Conservation (phyloP, 2,797 vertebrate genomes). For the Anisognathus igniventris region DNA sequence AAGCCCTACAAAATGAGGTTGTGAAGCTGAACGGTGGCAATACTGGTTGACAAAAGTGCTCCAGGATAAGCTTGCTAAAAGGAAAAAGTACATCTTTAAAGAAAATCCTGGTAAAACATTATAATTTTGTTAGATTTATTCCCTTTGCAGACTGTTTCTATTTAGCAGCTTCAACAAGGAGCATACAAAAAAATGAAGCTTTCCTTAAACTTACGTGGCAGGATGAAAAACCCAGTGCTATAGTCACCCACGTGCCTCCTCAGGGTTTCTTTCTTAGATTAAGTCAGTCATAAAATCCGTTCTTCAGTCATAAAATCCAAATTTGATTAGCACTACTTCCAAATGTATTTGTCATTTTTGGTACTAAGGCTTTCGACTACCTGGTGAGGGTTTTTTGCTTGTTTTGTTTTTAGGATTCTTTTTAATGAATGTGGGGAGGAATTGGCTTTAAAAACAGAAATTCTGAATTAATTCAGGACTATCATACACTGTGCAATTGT, state of each 20-base stretch:
- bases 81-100: not conserved
- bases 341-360: not conserved
- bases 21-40: not conserved
- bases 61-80: not conserved
- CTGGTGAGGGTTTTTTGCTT: fast-evolving
- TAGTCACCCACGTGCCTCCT: not conserved
- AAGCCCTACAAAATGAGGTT: not conserved
- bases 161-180: not conserved
- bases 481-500: not conserved
- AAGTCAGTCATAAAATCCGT: conserved; percentile 47
- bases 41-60: not conserved
- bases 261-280: not conserved
- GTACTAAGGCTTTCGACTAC: not conserved
- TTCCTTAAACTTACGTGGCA: not conserved
- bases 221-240: conserved; percentile 12
- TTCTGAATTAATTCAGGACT: not conserved
- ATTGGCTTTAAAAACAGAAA: not conserved
- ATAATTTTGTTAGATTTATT: not conserved
- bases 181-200: not conserved
- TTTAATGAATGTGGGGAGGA: not conserved
- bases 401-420: not conserved
- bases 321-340: conserved; percentile 14
- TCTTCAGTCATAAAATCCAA: conserved; percentile 39
- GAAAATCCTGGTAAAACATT: not conserved
- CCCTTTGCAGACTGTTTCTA: not conserved